Conservation (phyloP, 1,140 invertebrate species). For the Heliconius hermathena region DNA sequence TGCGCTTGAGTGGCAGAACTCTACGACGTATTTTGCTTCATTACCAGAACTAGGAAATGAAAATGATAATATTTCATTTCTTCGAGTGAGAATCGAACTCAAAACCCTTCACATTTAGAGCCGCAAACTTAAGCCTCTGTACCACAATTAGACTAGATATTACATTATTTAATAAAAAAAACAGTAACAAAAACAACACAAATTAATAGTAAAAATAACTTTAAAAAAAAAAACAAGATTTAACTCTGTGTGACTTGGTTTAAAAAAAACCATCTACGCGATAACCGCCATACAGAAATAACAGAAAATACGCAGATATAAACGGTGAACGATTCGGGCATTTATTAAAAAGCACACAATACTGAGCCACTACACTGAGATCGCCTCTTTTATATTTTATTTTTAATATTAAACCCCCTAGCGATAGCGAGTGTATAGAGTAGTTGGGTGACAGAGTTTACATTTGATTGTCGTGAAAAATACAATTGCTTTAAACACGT, state of each 20-base stretch:
- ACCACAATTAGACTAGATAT: no score
- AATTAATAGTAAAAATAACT: not conserved
- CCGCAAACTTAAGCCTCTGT: no score
- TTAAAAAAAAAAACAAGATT: not conserved
- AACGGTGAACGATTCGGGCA: constrained; percentile 65
- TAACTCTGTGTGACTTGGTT: not conserved
- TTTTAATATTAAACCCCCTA: constrained; percentile 78
- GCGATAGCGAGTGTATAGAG: constrained; percentile 56
- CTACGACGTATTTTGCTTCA: no score
- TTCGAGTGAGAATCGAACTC: no score
- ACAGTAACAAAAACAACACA: not conserved
- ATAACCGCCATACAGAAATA: constrained; percentile 42
- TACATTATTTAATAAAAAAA: no score
- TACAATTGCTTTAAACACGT: no score
- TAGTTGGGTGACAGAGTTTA: constrained; percentile 40
- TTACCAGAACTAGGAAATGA: no score
- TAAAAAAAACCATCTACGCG: not conserved
- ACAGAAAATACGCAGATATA: constrained; percentile 53
- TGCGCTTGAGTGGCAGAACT: no score
- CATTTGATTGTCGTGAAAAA: not conserved
- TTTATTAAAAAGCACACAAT: constrained; percentile 79
- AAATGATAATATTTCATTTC: no score
- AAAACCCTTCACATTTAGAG: no score
- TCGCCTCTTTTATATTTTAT: constrained; percentile 75
- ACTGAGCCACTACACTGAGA: constrained; percentile 67